Evolutionary conservation across 2,888 invertebrate species (phyloP), one percentile per base, ranked within the genome.

Genomic region (Lamellibrachia satsuma): DNA sequence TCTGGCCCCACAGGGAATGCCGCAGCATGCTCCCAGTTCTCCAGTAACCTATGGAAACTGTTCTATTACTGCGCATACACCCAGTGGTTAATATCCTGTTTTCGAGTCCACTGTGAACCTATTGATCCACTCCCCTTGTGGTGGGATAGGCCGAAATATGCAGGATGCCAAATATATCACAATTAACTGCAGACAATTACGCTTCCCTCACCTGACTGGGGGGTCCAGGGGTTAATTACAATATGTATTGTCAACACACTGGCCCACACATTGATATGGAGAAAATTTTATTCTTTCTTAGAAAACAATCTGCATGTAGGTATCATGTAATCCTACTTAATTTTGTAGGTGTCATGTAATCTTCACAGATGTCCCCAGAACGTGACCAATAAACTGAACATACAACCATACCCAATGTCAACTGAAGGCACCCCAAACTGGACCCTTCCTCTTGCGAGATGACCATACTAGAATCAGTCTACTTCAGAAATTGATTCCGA

Each of bases 71-170:
- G 15, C 22, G 75, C 1, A 15, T 22, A 22, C 22, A 15, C 22
- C 22, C 75, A 75, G 75, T 22, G 75, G 75, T 75, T 75, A 75
- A 75, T 75, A 75, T 75, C 75, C 75, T 75, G 75, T 75, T 75
- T 75, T 75, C 75, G 22, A 75, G 75, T 75, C 75, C 22, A 15
- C 75, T 22, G 22, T 75, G 75, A 15, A 22, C 6, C 75, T 75
- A 75, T 75, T 75, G 75, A 75, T 75, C 22, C 15, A 2, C 4
- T 75, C 75, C 55, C 75, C 22, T 75, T n/a, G 22, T 22, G 22
- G 4, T 1, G 60, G 60, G 60, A 4, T 60, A 60, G 60, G 15
- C 75, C n/a, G 75, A 75, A 75, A 75, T 75, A 75, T 75, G 75
- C 75, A 75, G 75, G 75, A 75, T 15, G 75, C 75, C 22, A 15